Evolutionary conservation across 2,797 vertebrate genomes (phyloP).

Genomic region (Coregonus suidteri): DNA sequence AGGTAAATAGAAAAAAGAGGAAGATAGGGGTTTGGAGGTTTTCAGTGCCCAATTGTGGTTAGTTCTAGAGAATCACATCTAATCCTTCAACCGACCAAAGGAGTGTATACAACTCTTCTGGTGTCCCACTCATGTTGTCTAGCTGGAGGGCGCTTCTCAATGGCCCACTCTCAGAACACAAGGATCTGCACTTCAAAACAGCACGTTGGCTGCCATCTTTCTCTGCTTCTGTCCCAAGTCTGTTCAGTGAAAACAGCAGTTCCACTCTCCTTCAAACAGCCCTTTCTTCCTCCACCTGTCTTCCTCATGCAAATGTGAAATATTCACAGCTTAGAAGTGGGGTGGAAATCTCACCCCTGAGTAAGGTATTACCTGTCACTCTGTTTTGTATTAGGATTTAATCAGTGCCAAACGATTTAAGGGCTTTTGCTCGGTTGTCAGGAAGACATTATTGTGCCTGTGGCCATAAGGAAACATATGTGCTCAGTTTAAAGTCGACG

Average conservation of each 20-base stretch:
- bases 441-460: slow-evolving; percentile 64
- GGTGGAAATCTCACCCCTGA: slow-evolving; percentile 55
- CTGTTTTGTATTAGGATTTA: slow-evolving; percentile 69
- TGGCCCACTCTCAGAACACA: slow-evolving; percentile 50
- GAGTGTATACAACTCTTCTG: slow-evolving; percentile 49
- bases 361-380: slow-evolving; percentile 71
- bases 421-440: slow-evolving; percentile 58
- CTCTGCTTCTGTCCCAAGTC: slow-evolving; percentile 54
- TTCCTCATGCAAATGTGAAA: slow-evolving; percentile 59
- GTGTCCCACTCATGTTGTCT: slow-evolving; percentile 53
- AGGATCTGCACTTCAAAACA: slow-evolving; percentile 59
- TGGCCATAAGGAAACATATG: slow-evolving; percentile 69
- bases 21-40: slow-evolving; percentile 22
- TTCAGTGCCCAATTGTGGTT: slow-evolving; percentile 26
- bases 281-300: slow-evolving; percentile 57
- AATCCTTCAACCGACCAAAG: slow-evolving; percentile 53
- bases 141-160: slow-evolving; percentile 64
- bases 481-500: slow-evolving; percentile 38
- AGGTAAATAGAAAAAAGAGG: slow-evolving; percentile 7
- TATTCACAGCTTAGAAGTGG: slow-evolving; percentile 58
- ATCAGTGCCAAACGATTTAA: slow-evolving; percentile 67
- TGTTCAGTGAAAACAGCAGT: slow-evolving; percentile 30
- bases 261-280: slow-evolving; percentile 15
- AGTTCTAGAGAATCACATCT: slow-evolving; percentile 34
- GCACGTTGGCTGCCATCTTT: slow-evolving; percentile 54